Conservation (phyloP, 2,113 vertebrate genomes). For the Antigone vipio region DNA sequence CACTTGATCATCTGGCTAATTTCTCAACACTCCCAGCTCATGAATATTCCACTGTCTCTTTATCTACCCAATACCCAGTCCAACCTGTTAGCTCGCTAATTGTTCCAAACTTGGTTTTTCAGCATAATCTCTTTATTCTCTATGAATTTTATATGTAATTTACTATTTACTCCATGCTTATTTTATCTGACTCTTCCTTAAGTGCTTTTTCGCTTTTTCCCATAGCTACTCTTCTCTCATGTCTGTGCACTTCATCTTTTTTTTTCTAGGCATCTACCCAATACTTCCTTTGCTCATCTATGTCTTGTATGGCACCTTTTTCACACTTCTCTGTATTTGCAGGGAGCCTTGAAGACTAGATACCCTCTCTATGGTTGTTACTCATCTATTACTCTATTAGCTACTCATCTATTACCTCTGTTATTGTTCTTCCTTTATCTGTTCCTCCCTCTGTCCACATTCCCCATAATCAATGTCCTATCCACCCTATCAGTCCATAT, state of each 20-base stretch:
- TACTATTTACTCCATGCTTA: neutral
- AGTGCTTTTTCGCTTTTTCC: neutral
- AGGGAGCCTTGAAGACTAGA: neutral
- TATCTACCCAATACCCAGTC: neutral
- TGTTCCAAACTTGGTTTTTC: conserved; percentile 17
- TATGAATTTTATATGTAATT: neutral
- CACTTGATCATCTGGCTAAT: conserved; percentile 15
- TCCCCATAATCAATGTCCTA: neutral
- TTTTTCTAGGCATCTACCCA: too few species aligned
- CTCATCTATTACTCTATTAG: neutral
- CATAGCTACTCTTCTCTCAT: neutral
- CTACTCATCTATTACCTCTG: neutral
- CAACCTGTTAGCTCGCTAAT: conserved; percentile 24
- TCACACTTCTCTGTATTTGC: neutral
- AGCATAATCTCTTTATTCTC: conserved; percentile 17
- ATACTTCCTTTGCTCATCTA: neutral
- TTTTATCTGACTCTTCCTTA: neutral
- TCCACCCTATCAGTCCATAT: neutral
- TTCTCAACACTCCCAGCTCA: conserved; percentile 41
- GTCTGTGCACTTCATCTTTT: neutral
- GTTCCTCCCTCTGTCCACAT: neutral
- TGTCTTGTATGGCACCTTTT: neutral
- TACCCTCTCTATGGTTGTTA: neutral
- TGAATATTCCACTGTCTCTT: conserved; percentile 34
- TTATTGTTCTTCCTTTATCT: neutral